phyloP scores from a whole-genome alignment of 2,113 vertebrate species.

The Melanocharis versteri region DNA sequence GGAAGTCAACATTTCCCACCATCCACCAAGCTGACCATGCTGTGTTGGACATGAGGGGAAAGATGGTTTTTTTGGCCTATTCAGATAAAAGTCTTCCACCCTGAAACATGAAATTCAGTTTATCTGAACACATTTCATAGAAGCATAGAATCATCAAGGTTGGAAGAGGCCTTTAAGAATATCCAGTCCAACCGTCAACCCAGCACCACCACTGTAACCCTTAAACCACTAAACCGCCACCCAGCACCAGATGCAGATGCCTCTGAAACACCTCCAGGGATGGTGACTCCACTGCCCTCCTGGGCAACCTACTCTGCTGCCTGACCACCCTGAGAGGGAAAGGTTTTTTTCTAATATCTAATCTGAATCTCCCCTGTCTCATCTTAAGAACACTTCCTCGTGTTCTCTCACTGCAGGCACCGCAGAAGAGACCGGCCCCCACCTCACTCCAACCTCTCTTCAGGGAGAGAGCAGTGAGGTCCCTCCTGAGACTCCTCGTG shows the following conservation, averaged over 20 bases:
- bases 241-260: not conserved
- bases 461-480: not conserved
- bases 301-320: not conserved
- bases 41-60: not conserved
- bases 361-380: not conserved
- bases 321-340: not conserved
- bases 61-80: not conserved
- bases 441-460: not conserved
- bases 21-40: not conserved
- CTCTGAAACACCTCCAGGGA: not conserved
- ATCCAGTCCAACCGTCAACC: not conserved
- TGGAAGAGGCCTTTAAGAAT: not conserved
- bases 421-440: accelerated
- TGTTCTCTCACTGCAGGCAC: not conserved
- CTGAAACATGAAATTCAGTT: not conserved
- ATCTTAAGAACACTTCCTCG: not conserved
- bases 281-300: not conserved
- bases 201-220: not conserved
- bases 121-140: not conserved
- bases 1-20: not conserved
- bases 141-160: not conserved
- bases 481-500: accelerated
- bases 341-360: not conserved
- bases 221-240: not conserved
- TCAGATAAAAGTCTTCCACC: not conserved